Conservation (phyloP, 2,888 invertebrate species). For the Holacanthella duospinosa region DNA sequence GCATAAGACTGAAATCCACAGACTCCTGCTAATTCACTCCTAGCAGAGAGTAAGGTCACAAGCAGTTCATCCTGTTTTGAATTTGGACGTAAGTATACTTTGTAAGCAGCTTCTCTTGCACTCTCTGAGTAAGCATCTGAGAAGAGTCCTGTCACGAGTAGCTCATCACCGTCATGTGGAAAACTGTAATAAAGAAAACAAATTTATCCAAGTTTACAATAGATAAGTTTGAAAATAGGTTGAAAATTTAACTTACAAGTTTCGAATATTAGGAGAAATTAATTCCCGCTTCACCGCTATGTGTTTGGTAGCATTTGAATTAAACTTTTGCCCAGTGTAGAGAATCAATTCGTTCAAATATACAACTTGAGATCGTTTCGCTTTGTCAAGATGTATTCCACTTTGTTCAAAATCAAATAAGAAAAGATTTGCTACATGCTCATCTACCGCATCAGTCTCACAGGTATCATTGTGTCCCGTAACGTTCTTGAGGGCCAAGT, state of each 20-base stretch:
- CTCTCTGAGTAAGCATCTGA: slow-evolving; percentile 68
- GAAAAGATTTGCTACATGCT: slow-evolving; percentile 77
- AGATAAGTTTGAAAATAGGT: too few species aligned
- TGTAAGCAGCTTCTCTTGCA: slow-evolving; percentile 78
- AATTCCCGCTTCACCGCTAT: slow-evolving; percentile 53
- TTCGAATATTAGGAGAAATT: slow-evolving; percentile 60
- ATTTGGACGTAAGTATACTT: slow-evolving; percentile 71
- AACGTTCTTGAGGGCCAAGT: slow-evolving; percentile 62
- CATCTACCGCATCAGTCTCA: slow-evolving; percentile 60
- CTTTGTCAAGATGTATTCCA: slow-evolving; percentile 82
- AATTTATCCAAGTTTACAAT: background rate
- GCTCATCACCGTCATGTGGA: slow-evolving; percentile 57
- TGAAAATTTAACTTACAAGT: slow-evolving; percentile 53
- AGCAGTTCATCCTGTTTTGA: slow-evolving; percentile 63
- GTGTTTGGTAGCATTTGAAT: slow-evolving; percentile 61
- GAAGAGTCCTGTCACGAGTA: slow-evolving; percentile 68
- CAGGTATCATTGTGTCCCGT: slow-evolving; percentile 58
- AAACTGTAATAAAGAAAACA: slow-evolving; percentile 44
- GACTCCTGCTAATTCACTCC: slow-evolving; percentile 68
- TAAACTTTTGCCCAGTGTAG: slow-evolving; percentile 67
- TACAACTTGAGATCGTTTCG: slow-evolving; percentile 63
- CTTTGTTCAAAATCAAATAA: slow-evolving; percentile 95
- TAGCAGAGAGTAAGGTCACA: slow-evolving; percentile 56
- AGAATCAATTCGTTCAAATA: slow-evolving; percentile 75
- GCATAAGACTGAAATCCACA: slow-evolving; percentile 86